Conservation (phyloP, 2,888 invertebrate genomes). For the Liodrosophila aerea region DNA sequence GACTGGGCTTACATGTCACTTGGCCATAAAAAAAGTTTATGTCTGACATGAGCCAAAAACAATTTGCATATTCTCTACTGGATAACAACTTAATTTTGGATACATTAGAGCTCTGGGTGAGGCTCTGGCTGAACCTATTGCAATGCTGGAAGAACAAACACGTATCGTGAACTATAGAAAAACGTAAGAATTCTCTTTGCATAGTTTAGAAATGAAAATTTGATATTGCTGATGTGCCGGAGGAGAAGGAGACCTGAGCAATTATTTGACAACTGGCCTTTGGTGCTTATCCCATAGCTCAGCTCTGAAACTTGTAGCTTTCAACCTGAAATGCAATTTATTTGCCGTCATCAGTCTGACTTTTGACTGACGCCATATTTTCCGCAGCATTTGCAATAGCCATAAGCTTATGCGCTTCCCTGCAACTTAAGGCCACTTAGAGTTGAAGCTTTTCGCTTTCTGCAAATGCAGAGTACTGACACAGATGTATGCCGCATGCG, state of each 20-base stretch:
- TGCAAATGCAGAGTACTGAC: slow-evolving; percentile 24
- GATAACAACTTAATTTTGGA: slow-evolving; percentile 80
- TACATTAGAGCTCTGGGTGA: slow-evolving; percentile 30
- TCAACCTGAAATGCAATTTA: slow-evolving; percentile 75
- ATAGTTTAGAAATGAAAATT: too few species aligned
- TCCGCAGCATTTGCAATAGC: slow-evolving; percentile 73
- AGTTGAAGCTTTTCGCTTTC: not conserved
- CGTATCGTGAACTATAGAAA: too few species aligned
- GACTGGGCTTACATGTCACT: slow-evolving; percentile 79
- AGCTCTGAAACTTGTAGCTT: too few species aligned
- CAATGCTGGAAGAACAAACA: slow-evolving; percentile 25
- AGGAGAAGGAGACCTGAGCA: too few species aligned
- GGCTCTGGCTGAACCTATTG: slow-evolving; percentile 20
- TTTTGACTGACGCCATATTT: slow-evolving; percentile 81
- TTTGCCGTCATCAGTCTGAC: slow-evolving; percentile 80
- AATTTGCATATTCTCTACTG: slow-evolving; percentile 80
- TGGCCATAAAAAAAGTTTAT: slow-evolving; percentile 80
- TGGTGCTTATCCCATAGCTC: slow-evolving; percentile 21
- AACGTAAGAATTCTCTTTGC: too few species aligned
- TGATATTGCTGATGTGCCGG: slow-evolving; percentile 27
- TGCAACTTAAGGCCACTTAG: slow-evolving; percentile 5
- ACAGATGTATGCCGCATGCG: slow-evolving; percentile 42
- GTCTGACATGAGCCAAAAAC: slow-evolving; percentile 81
- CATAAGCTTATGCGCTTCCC: slow-evolving; percentile 18
- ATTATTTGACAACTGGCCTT: slow-evolving; percentile 46